Evolutionary conservation across 2,888 invertebrate species (phyloP).

Genomic region (Lamellibrachia satsuma): DNA sequence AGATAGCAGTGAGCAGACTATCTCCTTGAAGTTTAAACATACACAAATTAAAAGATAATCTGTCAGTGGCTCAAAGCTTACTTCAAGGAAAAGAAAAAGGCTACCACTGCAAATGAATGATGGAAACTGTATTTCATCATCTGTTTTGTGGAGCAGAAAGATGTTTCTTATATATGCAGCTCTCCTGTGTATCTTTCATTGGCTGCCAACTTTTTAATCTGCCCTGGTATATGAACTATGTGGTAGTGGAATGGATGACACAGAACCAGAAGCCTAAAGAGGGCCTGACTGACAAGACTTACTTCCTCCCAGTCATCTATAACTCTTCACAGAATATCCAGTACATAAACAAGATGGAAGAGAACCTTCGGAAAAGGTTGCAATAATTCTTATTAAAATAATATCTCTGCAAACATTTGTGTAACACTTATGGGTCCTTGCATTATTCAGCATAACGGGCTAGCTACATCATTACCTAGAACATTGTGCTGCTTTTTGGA

Average conservation of each 20-base stretch:
- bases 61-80: background rate
- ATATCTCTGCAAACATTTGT: background rate
- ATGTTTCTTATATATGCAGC: background rate
- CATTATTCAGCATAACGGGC: background rate
- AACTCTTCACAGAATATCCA: background rate
- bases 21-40: conserved; percentile 3
- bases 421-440: background rate
- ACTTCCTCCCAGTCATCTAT: background rate
- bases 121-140: background rate
- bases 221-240: background rate
- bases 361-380: background rate
- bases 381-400: background rate
- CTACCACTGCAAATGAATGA: background rate
- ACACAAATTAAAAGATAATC: background rate
- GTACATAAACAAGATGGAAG: background rate
- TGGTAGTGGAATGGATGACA: background rate
- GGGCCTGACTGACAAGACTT: background rate
- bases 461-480: too few relatives aligned
- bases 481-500: too few relatives aligned
- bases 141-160: background rate
- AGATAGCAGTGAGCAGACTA: background rate
- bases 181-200: background rate
- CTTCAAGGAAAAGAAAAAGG: background rate
- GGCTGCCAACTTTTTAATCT: background rate
- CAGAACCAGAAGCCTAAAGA: background rate